phyloP scores from a whole-genome alignment of 2,888 invertebrate species.

The Drosophila kokeensis region DNA sequence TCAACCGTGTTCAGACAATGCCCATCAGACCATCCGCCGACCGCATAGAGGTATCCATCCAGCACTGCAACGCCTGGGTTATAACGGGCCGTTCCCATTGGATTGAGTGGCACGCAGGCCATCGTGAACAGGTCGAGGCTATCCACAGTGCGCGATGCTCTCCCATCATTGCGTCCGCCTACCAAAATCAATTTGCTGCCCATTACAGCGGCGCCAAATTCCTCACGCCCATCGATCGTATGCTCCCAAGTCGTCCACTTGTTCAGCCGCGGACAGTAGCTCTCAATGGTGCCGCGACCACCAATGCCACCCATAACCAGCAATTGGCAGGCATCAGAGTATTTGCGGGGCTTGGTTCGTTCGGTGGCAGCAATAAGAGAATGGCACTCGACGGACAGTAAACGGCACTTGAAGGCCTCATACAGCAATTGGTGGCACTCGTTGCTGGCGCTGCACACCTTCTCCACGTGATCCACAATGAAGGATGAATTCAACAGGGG shows the following conservation, averaged over 20 bases:
- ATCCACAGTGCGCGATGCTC: slow-evolving; percentile 95
- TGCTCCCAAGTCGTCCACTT: slow-evolving; percentile 84
- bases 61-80: slow-evolving; percentile 82
- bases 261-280: slow-evolving; percentile 87
- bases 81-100: slow-evolving; percentile 95
- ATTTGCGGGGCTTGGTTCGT: slow-evolving; percentile 94
- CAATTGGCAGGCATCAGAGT: slow-evolving; percentile 92
- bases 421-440: slow-evolving; percentile 94
- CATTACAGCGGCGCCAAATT: slow-evolving; percentile 96
- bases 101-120: slow-evolving; percentile 92
- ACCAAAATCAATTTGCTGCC: slow-evolving; percentile 86
- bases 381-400: slow-evolving; percentile 89
- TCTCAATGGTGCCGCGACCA: no score
- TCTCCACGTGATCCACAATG: slow-evolving; percentile 94
- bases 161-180: slow-evolving; percentile 96
- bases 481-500: slow-evolving; percentile 95
- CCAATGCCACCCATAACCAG: slow-evolving; percentile 95
- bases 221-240: slow-evolving; percentile 88
- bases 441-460: slow-evolving; percentile 87
- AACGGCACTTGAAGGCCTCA: slow-evolving; percentile 97
- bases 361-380: slow-evolving; percentile 89
- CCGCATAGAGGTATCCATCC: no score
- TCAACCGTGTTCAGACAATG: accelerated
- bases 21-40: accelerated
- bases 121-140: slow-evolving; percentile 93